Evolutionary conservation across 2,113 vertebrate species (phyloP).

Genomic region (Daphoenositta chrysoptera): DNA sequence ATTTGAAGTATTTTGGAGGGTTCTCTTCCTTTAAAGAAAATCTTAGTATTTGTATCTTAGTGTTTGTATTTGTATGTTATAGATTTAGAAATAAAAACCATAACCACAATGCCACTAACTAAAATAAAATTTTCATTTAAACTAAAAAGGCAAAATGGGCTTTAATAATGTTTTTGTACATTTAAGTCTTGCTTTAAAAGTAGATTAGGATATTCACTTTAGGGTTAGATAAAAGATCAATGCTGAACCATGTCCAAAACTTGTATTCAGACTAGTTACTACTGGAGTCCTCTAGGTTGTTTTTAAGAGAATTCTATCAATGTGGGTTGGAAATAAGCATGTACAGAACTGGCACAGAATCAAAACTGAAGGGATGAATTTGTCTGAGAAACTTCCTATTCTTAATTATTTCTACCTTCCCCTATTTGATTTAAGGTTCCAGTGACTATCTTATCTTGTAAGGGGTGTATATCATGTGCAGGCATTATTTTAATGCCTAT

Average conservation of each 20-base stretch:
- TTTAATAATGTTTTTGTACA: background rate
- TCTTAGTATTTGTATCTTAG: background rate
- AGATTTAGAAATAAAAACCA: background rate
- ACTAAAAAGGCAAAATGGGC: background rate
- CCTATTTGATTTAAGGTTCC: background rate
- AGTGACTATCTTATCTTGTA: background rate
- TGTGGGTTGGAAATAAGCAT: background rate
- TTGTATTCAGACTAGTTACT: background rate
- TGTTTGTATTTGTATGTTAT: background rate
- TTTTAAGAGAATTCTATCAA: background rate
- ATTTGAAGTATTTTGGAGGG: background rate
- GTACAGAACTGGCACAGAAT: background rate
- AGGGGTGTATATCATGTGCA: background rate
- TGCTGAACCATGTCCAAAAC: background rate
- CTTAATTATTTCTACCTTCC: background rate
- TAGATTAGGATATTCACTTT: background rate
- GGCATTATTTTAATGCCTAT: background rate
- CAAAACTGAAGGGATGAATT: background rate
- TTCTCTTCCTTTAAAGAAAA: background rate
- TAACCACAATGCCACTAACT: background rate
- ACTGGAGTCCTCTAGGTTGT: background rate
- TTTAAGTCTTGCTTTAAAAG: background rate
- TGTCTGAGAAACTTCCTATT: background rate
- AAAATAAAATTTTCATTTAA: background rate
- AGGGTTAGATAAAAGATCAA: background rate